These are phyloP conservation scores for Panorpa germanica DNA, from an alignment of 2,888 invertebrate species.

Conservation along the genomic window DNA sequence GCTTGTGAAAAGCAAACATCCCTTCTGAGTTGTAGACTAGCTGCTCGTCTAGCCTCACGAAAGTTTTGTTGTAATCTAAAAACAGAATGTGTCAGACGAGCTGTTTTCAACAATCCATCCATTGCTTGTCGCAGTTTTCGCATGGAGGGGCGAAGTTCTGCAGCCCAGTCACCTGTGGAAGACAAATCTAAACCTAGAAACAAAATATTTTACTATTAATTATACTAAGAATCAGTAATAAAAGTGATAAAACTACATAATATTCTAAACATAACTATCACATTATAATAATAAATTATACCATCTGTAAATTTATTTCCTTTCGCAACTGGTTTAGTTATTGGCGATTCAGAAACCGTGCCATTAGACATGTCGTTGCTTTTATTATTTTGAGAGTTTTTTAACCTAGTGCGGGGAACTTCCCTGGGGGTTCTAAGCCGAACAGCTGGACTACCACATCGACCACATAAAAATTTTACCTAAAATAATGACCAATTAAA, in stretches of 20 bases:
- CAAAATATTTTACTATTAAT: constrained; percentile 4
- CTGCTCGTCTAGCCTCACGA: constrained; percentile 48
- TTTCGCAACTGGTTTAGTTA: constrained; percentile 18
- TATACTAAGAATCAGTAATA: constrained; percentile 2
- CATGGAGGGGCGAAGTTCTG: constrained; percentile 60
- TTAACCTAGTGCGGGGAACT: not conserved
- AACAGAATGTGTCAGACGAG: constrained; percentile 65
- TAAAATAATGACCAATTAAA: constrained; percentile 7
- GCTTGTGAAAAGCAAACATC: constrained; percentile 87
- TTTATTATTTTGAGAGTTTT: not conserved
- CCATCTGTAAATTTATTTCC: constrained; percentile 57
- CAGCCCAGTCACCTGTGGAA: constrained; percentile 53
- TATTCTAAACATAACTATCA: not conserved
- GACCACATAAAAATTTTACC: constrained; percentile 54
- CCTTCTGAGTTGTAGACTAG: constrained; percentile 56
- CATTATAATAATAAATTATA: constrained; percentile 10
- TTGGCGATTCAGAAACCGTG: constrained; percentile 6
- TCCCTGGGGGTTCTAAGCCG: constrained; percentile 32
- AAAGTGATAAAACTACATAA: constrained; percentile 6
- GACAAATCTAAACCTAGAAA: constrained; percentile 36
- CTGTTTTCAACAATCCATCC: constrained; percentile 54
- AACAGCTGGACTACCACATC: constrained; percentile 53
- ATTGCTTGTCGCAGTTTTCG: constrained; percentile 63
- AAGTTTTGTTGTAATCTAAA: constrained; percentile 64
- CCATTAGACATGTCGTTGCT: not conserved